phyloP scores from a whole-genome alignment of 2,113 vertebrate species.

The Oceanites oceanicus region DNA sequence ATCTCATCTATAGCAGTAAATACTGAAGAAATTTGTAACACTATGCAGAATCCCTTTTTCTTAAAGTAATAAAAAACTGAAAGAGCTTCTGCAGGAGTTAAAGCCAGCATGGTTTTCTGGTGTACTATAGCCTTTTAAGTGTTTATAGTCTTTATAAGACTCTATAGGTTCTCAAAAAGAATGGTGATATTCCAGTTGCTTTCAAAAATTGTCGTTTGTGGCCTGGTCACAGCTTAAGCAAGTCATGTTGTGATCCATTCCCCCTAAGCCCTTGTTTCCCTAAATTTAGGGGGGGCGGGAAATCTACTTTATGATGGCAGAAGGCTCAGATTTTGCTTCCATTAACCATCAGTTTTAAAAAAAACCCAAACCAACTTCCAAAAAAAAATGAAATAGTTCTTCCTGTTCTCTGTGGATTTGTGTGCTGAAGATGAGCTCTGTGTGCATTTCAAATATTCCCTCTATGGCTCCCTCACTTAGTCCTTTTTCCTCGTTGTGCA shows the following conservation, averaged over 20 bases:
- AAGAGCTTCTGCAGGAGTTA: background rate
- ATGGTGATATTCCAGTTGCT: background rate
- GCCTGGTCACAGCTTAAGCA: background rate
- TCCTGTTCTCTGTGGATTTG: background rate
- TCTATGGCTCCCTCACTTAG: background rate
- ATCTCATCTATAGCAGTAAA: background rate
- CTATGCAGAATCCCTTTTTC: background rate
- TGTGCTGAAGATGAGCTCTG: background rate
- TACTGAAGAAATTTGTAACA: background rate
- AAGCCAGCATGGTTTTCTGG: background rate
- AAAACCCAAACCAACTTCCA: background rate
- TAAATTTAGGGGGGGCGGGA: background rate
- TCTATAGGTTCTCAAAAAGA: background rate
- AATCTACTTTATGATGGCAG: background rate
- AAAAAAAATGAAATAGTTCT: background rate
- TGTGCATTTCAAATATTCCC: background rate
- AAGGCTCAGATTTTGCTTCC: background rate
- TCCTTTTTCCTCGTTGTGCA: background rate
- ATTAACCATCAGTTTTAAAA: background rate
- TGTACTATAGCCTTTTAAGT: background rate
- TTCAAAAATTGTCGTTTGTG: background rate
- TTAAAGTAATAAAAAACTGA: background rate
- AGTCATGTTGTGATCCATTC: background rate
- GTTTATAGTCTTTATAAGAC: background rate
- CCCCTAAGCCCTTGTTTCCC: background rate